Evolutionary conservation across 2,797 vertebrate species (phyloP).

Genomic region (Merluccius polli): DNA sequence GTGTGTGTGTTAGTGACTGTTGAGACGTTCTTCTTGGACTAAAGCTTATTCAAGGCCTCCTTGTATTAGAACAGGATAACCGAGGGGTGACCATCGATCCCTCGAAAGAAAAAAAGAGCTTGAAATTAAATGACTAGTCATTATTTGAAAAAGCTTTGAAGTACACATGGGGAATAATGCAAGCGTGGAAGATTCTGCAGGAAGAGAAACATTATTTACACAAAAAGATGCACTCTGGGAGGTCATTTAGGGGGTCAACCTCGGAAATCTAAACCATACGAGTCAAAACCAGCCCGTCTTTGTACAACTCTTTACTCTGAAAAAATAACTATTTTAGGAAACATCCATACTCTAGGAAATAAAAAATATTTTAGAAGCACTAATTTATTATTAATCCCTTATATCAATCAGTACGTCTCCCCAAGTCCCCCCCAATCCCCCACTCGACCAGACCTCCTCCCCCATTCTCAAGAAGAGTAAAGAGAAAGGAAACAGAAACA

Average conservation of each 20-base stretch:
- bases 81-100: constrained; percentile 42
- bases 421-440: neutral
- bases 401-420: constrained; percentile 11
- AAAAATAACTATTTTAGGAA: constrained; percentile 30
- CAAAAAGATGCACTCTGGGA: constrained; percentile 48
- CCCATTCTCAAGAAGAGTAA: constrained; percentile 13
- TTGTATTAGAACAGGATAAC: constrained; percentile 45
- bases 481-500: constrained; percentile 23
- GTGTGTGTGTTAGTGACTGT: constrained; percentile 23
- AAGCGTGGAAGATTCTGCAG: constrained; percentile 45
- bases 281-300: constrained; percentile 32
- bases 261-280: constrained; percentile 34
- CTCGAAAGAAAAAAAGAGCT: constrained; percentile 51
- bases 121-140: constrained; percentile 51
- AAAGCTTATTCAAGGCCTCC: constrained; percentile 56
- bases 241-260: constrained; percentile 27
- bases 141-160: constrained; percentile 66
- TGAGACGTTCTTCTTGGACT: constrained; percentile 46
- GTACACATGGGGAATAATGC: constrained; percentile 53
- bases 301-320: constrained; percentile 7
- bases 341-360: constrained; percentile 31
- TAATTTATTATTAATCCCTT: constrained; percentile 18
- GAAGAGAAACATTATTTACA: constrained; percentile 62
- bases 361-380: constrained; percentile 3
- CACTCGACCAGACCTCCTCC: constrained; percentile 2